Percentiles rank a stretch among this genome's conserved stretches.
Evolutionary conservation across 2,888 invertebrate species (phyloP).

Genomic region (Cataglyphis albicans): DNA sequence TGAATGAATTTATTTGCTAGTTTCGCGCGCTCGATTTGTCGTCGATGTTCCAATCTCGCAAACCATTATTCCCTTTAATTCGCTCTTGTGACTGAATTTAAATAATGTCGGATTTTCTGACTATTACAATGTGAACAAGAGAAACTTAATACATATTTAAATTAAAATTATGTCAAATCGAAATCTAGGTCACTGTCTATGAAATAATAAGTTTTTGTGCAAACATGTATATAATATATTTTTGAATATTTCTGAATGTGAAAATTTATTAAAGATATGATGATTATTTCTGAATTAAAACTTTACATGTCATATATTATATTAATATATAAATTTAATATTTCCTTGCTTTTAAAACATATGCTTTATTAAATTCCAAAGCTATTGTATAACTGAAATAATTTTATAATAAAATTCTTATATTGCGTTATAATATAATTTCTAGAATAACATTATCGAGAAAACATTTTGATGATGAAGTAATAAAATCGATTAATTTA

Average conservation of each 20-base stretch:
- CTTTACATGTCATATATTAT: neutral
- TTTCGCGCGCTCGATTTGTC: conserved; percentile 62
- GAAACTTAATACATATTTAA: conserved; percentile 10
- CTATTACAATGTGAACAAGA: conserved; percentile 12
- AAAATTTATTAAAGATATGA: neutral
- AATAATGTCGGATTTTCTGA: conserved; percentile 44
- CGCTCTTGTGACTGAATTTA: conserved; percentile 35
- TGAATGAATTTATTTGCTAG: conserved; percentile 60
- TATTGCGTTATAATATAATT: neutral
- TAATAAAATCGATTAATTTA: neutral
- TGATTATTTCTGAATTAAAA: neutral
- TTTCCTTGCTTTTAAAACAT: neutral
- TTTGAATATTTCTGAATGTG: conserved; percentile 9
- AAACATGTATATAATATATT: neutral
- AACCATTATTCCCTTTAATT: conserved; percentile 50
- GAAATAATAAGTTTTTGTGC: neutral
- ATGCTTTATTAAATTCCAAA: neutral
- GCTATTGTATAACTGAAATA: neutral
- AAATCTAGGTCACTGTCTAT: neutral
- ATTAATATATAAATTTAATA: conserved; percentile 29
- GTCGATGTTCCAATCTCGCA: conserved; percentile 45
- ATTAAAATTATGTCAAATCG: conserved; percentile 22
- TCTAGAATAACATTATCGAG: neutral
- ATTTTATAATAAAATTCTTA: neutral
- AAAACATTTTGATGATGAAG: neutral